Evolutionary conservation across 2,113 vertebrate species (phyloP), one percentile per base, ranked within the genome.

Genomic region (Scytalopus superciliaris): DNA sequence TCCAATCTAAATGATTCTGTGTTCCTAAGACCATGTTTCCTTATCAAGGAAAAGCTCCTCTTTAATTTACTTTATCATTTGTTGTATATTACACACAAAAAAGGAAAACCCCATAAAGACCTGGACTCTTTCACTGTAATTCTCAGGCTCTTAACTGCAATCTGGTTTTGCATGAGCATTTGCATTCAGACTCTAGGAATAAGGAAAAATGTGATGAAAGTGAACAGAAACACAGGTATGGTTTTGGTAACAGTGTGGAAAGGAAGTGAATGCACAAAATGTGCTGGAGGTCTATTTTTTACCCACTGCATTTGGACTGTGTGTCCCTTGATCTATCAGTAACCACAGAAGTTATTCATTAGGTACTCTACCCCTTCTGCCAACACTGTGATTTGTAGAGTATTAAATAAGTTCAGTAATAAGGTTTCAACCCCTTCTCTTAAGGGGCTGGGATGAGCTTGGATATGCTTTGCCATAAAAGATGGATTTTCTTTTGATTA

Each of bases 331-430:
- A 6, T 75, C 50, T 37, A 15, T 7, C 6, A 10, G 45, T 57
- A 60, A 87, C 7, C 53, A 25, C 15, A 31, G 44, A 53, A 60
- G 44, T 52, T 9, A 47, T 14, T 25, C 21, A 6, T 30, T 39
- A 11, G 14, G 10, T 49, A 30, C 37, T 60, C 53, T 72, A 15
- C 9, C 56, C 56, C 47, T 81, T 75, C 62, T 78, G 47, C 84
- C 60, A 59, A 0, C 1, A 0, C 55, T 0, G 2, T 24, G 57
- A n/a, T 60, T 30, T 82, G 64, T 39, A 7, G n/a, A 21, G 9
- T 15, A 7, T n/a, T 57, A n/a, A 45, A 7, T 72, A 42, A 47
- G 62, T 35, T 66, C 31, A 17, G 10, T 3, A 28, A 64, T 24
- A 89, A 83, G 9, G 50, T 74, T 86, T 69, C 52, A 53, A 39